Conservation (phyloP, 1,140 invertebrate species). For the Araneus ventricosus region DNA sequence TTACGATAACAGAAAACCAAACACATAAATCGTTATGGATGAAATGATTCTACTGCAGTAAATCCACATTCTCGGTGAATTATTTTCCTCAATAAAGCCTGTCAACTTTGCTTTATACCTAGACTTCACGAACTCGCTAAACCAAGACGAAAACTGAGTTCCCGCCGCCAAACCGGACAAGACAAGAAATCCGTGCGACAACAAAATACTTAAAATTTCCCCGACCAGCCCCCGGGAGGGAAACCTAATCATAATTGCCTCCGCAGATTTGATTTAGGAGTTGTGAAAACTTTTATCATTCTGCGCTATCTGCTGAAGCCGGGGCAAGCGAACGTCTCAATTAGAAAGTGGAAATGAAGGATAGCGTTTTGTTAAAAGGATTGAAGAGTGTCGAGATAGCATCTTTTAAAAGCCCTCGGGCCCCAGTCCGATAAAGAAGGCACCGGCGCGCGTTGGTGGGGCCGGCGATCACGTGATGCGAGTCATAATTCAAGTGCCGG, state of each 20-base stretch:
- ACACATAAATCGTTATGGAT: neutral
- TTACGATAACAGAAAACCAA: neutral
- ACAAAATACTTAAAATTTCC: slow-evolving; percentile 42
- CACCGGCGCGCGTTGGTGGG: slow-evolving; percentile 9
- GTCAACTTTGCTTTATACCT: neutral
- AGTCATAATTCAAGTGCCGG: slow-evolving; percentile 42
- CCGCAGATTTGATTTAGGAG: slow-evolving; percentile 69
- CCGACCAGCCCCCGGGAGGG: neutral
- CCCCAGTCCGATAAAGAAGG: slow-evolving; percentile 50
- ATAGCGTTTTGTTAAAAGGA: slow-evolving; percentile 75
- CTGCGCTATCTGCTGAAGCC: slow-evolving; percentile 16
- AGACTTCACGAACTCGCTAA: neutral
- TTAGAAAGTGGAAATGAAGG: slow-evolving; percentile 71
- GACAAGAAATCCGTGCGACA: slow-evolving; percentile 17
- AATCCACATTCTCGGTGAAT: neutral
- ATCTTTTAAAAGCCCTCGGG: slow-evolving; percentile 72
- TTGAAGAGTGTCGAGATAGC: slow-evolving; percentile 65
- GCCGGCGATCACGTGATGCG: slow-evolving; percentile 35
- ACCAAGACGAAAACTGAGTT: neutral
- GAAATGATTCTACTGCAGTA: neutral
- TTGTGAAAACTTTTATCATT: slow-evolving; percentile 75
- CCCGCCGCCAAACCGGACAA: neutral
- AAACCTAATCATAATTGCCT: slow-evolving; percentile 68
- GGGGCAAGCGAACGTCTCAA: slow-evolving; percentile 61
- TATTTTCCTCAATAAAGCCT: neutral